Evolutionary conservation across 2,888 invertebrate genomes (phyloP).

Genomic region (Catonia carolina): DNA sequence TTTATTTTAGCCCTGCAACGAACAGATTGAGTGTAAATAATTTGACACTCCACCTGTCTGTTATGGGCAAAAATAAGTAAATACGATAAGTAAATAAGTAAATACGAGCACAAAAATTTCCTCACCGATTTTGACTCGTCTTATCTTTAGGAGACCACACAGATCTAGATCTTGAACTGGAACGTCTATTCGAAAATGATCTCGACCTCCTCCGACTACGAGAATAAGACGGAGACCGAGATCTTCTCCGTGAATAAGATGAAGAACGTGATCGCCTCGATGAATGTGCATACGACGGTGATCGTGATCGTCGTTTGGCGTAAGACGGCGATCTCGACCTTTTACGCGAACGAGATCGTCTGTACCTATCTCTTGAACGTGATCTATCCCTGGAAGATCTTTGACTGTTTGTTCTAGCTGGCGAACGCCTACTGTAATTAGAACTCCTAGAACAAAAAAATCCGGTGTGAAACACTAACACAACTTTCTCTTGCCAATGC

Average conservation of each 20-base stretch:
- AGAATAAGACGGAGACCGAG: constrained; percentile 15
- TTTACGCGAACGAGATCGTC: constrained; percentile 15
- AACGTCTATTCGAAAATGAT: constrained; percentile 16
- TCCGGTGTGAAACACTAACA: too few relatives aligned
- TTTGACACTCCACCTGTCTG: too few relatives aligned
- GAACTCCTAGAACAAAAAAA: too few relatives aligned
- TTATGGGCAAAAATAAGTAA: too few relatives aligned
- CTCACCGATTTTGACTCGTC: background rate
- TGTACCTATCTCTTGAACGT: constrained; percentile 14
- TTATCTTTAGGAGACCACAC: background rate
- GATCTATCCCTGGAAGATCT: constrained; percentile 21
- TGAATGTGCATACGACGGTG: background rate
- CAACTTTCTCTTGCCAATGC: too few relatives aligned
- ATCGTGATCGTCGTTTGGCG: constrained; percentile 2
- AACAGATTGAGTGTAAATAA: too few relatives aligned
- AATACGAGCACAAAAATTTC: too few relatives aligned
- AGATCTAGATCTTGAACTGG: constrained; percentile 5
- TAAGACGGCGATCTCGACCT: constrained; percentile 19
- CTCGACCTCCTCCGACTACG: constrained; percentile 19
- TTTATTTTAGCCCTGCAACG: too few relatives aligned
- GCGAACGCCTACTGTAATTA: constrained; percentile 1
- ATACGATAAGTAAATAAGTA: too few relatives aligned
- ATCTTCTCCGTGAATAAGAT: background rate
- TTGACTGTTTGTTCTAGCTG: constrained; percentile 2
- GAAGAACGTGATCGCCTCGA: constrained; percentile 4